These are phyloP conservation scores for Nyleta sp. DNA, from an alignment of 2,888 invertebrate genomes.

Conservation along the genomic window DNA sequence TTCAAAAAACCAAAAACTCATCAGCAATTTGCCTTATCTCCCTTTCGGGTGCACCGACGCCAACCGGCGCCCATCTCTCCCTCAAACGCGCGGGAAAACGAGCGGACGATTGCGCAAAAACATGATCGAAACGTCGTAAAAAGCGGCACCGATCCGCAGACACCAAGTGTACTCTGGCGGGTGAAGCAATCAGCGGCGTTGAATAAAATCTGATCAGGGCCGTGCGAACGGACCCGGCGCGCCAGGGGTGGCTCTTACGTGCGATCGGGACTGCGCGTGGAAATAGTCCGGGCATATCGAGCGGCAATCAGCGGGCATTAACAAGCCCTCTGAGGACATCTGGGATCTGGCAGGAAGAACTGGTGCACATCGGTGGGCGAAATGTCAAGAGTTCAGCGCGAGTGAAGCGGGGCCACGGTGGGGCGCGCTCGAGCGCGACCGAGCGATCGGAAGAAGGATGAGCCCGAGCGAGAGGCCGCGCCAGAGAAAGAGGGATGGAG, in stretches of 20 bases:
- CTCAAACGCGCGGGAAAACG: too few species aligned
- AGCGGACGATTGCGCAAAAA: too few species aligned
- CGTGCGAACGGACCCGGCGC: conserved; percentile 45
- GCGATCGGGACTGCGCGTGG: conserved; percentile 40
- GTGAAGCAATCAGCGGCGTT: conserved; percentile 60
- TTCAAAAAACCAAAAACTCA: too few species aligned
- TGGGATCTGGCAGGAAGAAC: conserved; percentile 72
- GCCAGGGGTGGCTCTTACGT: conserved; percentile 36
- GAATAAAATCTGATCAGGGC: conserved; percentile 67
- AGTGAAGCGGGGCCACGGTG: too few species aligned
- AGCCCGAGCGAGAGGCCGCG: conserved; percentile 40
- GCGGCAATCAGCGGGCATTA: conserved; percentile 73
- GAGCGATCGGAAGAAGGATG: conserved; percentile 46
- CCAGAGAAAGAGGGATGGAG: conserved; percentile 63
- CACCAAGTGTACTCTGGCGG: conserved; percentile 20
- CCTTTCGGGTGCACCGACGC: too few species aligned
- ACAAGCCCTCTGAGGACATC: conserved; percentile 74
- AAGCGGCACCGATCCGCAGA: conserved; percentile 29
- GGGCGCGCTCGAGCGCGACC: conserved; percentile 37
- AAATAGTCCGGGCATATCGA: conserved; percentile 58
- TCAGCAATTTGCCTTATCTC: too few species aligned
- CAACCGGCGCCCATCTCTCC: too few species aligned
- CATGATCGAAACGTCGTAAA: too few species aligned
- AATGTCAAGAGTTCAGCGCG: conserved; percentile 74
- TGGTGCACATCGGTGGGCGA: conserved; percentile 71